phyloP scores from a whole-genome alignment of 2,888 invertebrate genomes.

The Agrypnus murinus region DNA sequence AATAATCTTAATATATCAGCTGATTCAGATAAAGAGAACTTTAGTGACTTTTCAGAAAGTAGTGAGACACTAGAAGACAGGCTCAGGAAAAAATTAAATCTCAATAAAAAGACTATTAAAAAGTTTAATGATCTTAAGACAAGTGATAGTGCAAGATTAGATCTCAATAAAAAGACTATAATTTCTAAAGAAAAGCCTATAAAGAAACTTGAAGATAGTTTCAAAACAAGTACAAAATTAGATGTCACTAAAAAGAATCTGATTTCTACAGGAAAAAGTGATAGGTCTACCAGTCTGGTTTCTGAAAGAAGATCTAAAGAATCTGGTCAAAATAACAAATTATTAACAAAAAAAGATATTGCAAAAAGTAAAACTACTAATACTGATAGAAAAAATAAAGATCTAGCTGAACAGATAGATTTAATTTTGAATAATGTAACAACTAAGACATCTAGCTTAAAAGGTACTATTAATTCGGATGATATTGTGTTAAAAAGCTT shows the following conservation, averaged over 20 bases:
- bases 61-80: conserved; percentile 52
- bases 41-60: conserved; percentile 30
- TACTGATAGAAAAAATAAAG: not conserved
- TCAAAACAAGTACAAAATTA: not conserved
- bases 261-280: not conserved
- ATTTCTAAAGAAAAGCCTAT: conserved; percentile 10
- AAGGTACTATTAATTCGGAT: conserved; percentile 18
- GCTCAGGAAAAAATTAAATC: conserved; percentile 46
- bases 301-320: too few species aligned
- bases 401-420: not conserved
- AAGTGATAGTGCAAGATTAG: too few species aligned
- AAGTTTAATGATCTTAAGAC: too few species aligned
- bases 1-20: not conserved
- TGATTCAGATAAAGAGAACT: conserved; percentile 32
- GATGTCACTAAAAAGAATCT: not conserved
- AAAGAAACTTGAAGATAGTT: not conserved
- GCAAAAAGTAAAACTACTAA: not conserved
- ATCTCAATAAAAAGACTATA: too few species aligned
- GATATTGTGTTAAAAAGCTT: conserved; percentile 64
- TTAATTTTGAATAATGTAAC: not conserved
- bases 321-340: not conserved
- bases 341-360: not conserved
- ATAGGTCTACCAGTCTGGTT: too few species aligned
- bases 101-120: conserved; percentile 32
- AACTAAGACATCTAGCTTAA: not conserved